These are phyloP conservation scores for Anomalospiza imberbis DNA, from an alignment of 2,797 vertebrate genomes.

Conservation along the genomic window DNA sequence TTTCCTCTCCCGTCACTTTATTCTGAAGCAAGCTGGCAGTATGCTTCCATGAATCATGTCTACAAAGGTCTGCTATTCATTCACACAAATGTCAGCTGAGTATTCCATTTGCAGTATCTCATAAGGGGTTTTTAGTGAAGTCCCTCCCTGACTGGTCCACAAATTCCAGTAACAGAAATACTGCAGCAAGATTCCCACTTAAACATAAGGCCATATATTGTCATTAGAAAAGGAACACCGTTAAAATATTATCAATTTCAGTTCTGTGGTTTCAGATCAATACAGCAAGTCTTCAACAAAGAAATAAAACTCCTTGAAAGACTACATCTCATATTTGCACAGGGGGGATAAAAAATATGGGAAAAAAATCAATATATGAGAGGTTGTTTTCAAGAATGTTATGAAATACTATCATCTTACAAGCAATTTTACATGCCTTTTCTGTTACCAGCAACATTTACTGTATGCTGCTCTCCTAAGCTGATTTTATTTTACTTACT, in stretches of 20 bases:
- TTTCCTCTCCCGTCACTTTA: not conserved
- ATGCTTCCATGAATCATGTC: not conserved
- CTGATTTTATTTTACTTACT: constrained; percentile 20
- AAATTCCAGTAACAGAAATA: constrained; percentile 24
- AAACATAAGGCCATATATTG: not conserved
- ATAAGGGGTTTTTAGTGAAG: not conserved
- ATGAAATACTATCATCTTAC: constrained; percentile 53
- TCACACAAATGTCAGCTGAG: not conserved
- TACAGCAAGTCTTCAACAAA: constrained; percentile 43
- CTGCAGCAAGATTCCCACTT: not conserved
- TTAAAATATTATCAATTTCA: constrained; percentile 43
- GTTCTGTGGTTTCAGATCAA: constrained; percentile 59
- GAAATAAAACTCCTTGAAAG: constrained; percentile 41
- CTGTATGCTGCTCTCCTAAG: not conserved
- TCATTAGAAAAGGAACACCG: constrained; percentile 5
- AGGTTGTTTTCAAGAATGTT: constrained; percentile 48
- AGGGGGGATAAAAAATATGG: not conserved
- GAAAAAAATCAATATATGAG: constrained; percentile 52
- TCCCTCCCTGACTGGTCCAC: not conserved
- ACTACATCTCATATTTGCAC: constrained; percentile 2
- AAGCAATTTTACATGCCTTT: constrained; percentile 47
- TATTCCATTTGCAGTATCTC: not conserved
- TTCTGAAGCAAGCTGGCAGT: not conserved
- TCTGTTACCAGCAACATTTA: constrained; percentile 23
- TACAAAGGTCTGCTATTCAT: not conserved